These are phyloP conservation scores for Astatoreochromis straeleni DNA, from an alignment of 2,113 vertebrate genomes.

Conservation along the genomic window DNA sequence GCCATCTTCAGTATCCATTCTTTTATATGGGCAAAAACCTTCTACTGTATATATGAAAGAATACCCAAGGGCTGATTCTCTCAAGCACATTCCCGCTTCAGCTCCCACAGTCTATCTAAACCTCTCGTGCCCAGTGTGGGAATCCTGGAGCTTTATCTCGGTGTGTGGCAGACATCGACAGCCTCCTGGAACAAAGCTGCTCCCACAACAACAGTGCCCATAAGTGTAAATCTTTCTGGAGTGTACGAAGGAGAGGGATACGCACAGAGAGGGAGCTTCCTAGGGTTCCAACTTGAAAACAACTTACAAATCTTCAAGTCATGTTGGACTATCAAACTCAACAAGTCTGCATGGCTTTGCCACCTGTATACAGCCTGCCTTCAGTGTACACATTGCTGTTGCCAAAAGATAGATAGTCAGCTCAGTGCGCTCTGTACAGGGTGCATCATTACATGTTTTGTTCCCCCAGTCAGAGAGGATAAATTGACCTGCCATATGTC, in stretches of 20 bases:
- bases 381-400: not conserved
- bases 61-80: not conserved
- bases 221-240: constrained; percentile 43
- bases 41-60: not conserved
- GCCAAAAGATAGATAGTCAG: not conserved
- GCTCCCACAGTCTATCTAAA: not conserved
- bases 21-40: not conserved
- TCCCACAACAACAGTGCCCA: constrained; percentile 11
- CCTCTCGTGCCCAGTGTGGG: constrained; percentile 23
- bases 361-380: constrained; percentile 23
- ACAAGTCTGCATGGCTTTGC: constrained; percentile 9
- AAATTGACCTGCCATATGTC: constrained; percentile 50
- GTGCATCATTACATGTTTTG: not conserved
- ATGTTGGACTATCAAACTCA: constrained; percentile 40
- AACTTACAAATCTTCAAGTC: constrained; percentile 53
- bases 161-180: constrained; percentile 36
- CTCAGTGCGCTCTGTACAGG: not conserved
- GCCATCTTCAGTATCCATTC: not conserved
- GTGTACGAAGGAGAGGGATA: constrained; percentile 1
- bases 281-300: constrained; percentile 24
- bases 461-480: not conserved
- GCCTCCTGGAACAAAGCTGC: constrained; percentile 44
- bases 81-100: not conserved
- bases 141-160: constrained; percentile 30
- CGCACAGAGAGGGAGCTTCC: constrained; percentile 5